Percentiles rank a stretch among this genome's conserved stretches.
phyloP scores from a whole-genome alignment of 2,113 vertebrate genomes.

The Enhydra lutris region DNA sequence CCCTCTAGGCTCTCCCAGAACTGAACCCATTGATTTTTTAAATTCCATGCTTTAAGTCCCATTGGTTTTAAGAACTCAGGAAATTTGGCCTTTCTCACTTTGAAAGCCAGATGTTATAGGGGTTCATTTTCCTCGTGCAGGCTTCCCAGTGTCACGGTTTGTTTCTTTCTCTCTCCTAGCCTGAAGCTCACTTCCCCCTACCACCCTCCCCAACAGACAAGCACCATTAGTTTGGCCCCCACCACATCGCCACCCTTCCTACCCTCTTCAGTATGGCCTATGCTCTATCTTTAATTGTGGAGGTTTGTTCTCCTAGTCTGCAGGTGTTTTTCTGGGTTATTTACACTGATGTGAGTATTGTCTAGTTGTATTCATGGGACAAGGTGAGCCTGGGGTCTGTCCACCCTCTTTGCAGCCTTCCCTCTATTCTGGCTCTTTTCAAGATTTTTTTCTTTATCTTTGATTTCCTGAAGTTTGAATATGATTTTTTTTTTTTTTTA shows the following conservation, averaged over 20 bases:
- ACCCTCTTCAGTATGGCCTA: neutral
- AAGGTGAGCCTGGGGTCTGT: neutral
- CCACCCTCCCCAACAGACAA: neutral
- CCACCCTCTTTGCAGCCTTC: neutral
- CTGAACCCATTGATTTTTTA: neutral
- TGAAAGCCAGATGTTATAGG: neutral
- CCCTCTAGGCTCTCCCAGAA: neutral
- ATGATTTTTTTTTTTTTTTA: neutral
- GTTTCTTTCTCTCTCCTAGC: neutral
- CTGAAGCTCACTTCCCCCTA: neutral
- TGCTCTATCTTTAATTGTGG: neutral
- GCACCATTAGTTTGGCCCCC: neutral
- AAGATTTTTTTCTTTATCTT: neutral
- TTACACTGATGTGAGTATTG: neutral
- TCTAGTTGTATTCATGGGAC: neutral
- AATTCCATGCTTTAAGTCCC: neutral
- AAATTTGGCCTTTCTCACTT: neutral
- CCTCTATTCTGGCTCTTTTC: neutral
- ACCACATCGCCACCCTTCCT: neutral
- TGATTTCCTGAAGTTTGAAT: neutral
- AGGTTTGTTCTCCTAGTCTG: neutral
- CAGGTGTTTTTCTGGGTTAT: neutral
- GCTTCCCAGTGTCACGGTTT: neutral
- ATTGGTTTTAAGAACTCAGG: neutral
- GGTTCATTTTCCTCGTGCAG: neutral